Evolutionary conservation across 2,797 vertebrate genomes (phyloP).

Genomic region (Trematomus bernacchii): DNA sequence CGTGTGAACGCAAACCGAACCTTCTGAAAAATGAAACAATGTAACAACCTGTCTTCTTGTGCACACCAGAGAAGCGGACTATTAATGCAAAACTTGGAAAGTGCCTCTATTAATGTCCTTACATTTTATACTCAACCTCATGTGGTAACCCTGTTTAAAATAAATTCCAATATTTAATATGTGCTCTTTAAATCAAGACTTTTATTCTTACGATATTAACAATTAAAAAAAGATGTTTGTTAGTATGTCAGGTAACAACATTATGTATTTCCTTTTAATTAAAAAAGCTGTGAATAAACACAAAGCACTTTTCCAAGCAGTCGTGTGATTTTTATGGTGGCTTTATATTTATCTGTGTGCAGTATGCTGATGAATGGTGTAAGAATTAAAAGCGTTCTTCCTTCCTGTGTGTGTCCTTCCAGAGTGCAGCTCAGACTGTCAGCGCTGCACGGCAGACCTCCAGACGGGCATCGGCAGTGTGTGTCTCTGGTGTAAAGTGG

Average conservation of each 20-base stretch:
- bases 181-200: too few species aligned
- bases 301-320: background rate
- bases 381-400: background rate
- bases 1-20: too few species aligned
- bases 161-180: too few species aligned
- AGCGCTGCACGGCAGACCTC: slow-evolving; percentile 88
- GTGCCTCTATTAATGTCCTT: background rate
- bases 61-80: too few species aligned
- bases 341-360: background rate
- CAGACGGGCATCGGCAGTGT: slow-evolving; percentile 81
- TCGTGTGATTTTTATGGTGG: background rate
- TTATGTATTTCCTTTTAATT: background rate
- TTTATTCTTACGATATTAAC: too few species aligned
- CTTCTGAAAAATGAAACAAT: too few species aligned
- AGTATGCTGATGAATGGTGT: background rate
- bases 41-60: too few species aligned
- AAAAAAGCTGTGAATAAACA: background rate
- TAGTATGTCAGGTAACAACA: too few species aligned
- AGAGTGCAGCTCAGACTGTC: slow-evolving; percentile 92
- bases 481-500: slow-evolving; percentile 88
- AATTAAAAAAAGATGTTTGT: too few species aligned
- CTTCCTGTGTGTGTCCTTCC: slow-evolving; percentile 15
- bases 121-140: background rate
- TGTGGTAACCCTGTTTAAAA: background rate
- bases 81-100: too few species aligned